Base-by-base conservation (phyloP, 2,888 invertebrate genomes). In the Dione vanillae region DNA sequence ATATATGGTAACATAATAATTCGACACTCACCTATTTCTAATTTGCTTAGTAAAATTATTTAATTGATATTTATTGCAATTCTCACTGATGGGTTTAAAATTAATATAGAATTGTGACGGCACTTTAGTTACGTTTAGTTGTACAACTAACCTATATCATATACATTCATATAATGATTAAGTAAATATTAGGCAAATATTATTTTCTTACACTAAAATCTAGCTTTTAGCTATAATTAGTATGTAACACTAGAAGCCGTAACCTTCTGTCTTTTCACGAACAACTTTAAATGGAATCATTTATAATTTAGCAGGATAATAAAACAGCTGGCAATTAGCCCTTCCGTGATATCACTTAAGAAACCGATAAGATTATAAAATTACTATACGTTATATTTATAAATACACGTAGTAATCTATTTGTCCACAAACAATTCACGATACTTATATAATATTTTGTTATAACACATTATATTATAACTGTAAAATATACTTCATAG, bases 31-130 rank as follows among this genome's bases (percentile, higher is more conserved):
- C 47, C 65, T 69, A 68, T 70, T 61, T 47, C 51, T 62, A 67
- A 41, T 51, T 19, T 61, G 66, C 47, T 19, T 68, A 72, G 35
- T 65, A 65, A 11, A 61, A 43, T 49, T 51, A 86, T 86, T 85
- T 82, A 76, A 88, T 86, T 86, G 85, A 84, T 80, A 84, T 89
- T n/a, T 90, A 90, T 91, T 90, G 90, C 89, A 77, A 82, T 83
- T 90, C 88, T 91, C 89, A 90, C 90, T 90, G 87, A 81, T 80
- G 47, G 69, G 61, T 54, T 61, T 27, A 40, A 65, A 69, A 69
- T 61, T 54, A 69, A 41, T 59, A 65, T 27, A 45, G 59, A 52
- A 27, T 65, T 52, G 51, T 65, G 68, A 71, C 65, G 59, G 64
- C 61, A 54, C 61, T 56, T 66, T 40, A 56, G 45, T 54, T 62